A percentile compares a stretch with the other conserved stretches of the same genome.
Evolutionary conservation across 2,888 invertebrate species (phyloP).

Genomic region (Malthinus seriepunctatus): DNA sequence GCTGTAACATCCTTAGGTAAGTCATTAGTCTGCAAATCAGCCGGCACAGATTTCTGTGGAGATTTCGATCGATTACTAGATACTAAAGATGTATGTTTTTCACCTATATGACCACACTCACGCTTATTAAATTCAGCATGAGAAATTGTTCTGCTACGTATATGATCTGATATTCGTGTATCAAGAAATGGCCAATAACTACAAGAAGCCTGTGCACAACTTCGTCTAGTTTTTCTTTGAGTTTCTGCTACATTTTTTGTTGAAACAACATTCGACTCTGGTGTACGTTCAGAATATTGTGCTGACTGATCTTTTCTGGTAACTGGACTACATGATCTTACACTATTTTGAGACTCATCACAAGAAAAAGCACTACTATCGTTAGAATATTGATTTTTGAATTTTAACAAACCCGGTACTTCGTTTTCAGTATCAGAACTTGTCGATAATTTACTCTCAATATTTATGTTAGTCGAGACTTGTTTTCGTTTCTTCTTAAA

Average conservation of each 20-base stretch:
- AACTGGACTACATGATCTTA: not conserved
- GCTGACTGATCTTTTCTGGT: not conserved
- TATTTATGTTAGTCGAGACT: constrained; percentile 28
- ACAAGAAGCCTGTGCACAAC: not conserved
- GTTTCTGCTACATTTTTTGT: no score
- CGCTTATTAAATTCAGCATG: not conserved
- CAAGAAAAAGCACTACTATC: constrained; percentile 27
- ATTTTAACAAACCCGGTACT: constrained; percentile 4
- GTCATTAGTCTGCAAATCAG: no score
- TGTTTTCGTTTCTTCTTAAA: constrained; percentile 32
- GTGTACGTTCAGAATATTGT: not conserved
- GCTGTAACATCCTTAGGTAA: no score
- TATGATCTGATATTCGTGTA: constrained; percentile 46
- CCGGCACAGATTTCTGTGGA: not conserved
- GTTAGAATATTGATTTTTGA: constrained; percentile 3
- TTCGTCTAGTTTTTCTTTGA: not conserved
- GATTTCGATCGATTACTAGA: not conserved
- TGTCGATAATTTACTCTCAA: constrained; percentile 11
- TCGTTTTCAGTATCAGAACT: constrained; percentile 15
- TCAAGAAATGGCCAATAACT: constrained; percentile 35
- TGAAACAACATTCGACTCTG: not conserved
- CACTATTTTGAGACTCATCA: not conserved
- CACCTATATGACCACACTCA: not conserved
- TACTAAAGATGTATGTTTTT: no score
- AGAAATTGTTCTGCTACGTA: constrained; percentile 39